Conservation (phyloP, 1,140 invertebrate genomes). For the Pinna nobilis region DNA sequence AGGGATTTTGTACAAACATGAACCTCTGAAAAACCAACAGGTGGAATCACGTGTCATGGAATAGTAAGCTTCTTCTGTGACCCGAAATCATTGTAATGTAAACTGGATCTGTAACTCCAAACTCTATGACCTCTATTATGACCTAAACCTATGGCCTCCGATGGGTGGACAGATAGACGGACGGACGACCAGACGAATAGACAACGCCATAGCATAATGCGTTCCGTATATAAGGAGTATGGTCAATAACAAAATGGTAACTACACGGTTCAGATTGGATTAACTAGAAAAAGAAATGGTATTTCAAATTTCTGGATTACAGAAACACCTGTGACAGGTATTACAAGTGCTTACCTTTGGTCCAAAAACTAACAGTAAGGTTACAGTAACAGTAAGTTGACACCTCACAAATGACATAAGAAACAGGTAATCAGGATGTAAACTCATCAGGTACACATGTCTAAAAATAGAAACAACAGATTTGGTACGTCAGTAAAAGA, state of each 20-base stretch:
- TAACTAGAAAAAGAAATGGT: neutral
- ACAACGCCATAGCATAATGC: neutral
- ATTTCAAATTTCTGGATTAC: neutral
- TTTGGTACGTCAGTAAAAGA: neutral
- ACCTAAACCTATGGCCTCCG: too few relatives aligned
- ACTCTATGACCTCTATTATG: too few relatives aligned
- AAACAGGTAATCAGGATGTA: constrained; percentile 83
- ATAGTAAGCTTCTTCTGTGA: too few relatives aligned
- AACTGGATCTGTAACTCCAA: too few relatives aligned
- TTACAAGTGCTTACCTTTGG: constrained; percentile 79
- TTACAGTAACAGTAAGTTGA: constrained; percentile 86
- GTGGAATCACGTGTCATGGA: too few relatives aligned
- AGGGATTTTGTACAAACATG: too few relatives aligned
- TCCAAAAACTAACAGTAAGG: constrained; percentile 81
- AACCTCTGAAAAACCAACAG: too few relatives aligned
- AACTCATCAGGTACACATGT: constrained; percentile 76
- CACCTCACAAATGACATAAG: constrained; percentile 83
- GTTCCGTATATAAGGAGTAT: neutral
- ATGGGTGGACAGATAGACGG: too few relatives aligned
- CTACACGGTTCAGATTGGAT: too few relatives aligned
- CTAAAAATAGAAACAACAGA: constrained; percentile 55
- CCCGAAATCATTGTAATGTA: too few relatives aligned
- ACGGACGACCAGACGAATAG: neutral
- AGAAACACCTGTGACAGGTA: neutral
- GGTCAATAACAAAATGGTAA: too few relatives aligned